These are phyloP conservation scores for Oreonectes daqikongensis DNA, from an alignment of 2,797 vertebrate genomes.

Conservation along the genomic window DNA sequence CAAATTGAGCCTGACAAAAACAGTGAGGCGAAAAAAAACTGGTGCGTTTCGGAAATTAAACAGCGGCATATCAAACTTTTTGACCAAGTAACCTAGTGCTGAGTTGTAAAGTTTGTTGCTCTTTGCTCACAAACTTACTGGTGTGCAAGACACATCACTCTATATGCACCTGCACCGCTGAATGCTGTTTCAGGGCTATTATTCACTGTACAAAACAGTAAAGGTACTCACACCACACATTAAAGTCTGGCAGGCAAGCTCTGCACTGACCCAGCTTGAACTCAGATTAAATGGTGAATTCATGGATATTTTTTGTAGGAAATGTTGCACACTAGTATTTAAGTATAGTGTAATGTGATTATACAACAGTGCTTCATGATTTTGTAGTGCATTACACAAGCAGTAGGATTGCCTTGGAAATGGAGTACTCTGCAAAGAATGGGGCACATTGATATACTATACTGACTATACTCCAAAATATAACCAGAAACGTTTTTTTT, in stretches of 20 bases:
- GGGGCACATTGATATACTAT: background rate
- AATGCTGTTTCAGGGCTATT: slow-evolving; percentile 37
- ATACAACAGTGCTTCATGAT: background rate
- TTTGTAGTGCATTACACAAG: slow-evolving; percentile 9
- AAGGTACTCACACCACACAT: slow-evolving; percentile 7
- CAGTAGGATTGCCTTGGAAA: background rate
- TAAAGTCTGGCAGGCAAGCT: background rate
- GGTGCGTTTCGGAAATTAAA: slow-evolving; percentile 60
- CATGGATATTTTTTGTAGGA: background rate
- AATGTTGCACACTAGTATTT: background rate
- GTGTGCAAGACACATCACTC: slow-evolving; percentile 29
- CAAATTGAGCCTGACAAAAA: slow-evolving; percentile 75
- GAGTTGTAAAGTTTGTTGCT: background rate
- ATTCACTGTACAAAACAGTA: slow-evolving; percentile 35
- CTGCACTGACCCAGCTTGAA: background rate
- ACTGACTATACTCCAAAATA: background rate
- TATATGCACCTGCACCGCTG: slow-evolving; percentile 40
- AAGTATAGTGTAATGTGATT: background rate
- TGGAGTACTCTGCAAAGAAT: background rate
- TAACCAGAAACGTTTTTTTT: background rate
- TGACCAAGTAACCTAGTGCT: background rate
- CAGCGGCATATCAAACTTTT: slow-evolving; percentile 37
- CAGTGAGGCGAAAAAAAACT: slow-evolving; percentile 54
- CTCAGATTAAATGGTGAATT: slow-evolving; percentile 2
- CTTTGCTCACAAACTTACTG: slow-evolving; percentile 20